Base-by-base conservation (phyloP, 2,888 invertebrate species). In the Uloborus plumipes region DNA sequence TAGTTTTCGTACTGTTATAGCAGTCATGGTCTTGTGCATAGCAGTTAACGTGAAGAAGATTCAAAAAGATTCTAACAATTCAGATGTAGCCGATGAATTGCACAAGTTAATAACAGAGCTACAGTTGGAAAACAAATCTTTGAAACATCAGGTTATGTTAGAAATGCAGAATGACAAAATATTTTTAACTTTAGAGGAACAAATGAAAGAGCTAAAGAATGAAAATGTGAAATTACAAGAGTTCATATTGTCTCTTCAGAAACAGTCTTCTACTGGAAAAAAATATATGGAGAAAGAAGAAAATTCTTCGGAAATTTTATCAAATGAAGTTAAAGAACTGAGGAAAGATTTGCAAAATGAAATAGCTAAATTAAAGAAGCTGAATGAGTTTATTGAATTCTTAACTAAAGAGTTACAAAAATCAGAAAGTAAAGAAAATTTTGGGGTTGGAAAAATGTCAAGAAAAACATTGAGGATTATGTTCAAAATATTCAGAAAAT, bases 131-230 rank as follows among this genome's bases (percentile, higher is more conserved):
- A 81, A 81, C 49, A 51, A 26, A 20, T 15, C 58, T 26, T 58
- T 81, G 13, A 75, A 65, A 22, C 31, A 65, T 22, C 73, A 64
- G 20, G 50, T 75, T n/a, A 49, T 55, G 18, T 69, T 69, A 13
- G 73, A 74, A 70, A 55, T 74, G 20, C 65, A 81, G 31, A 58
- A 74, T 16, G 59, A 69, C 16, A 81, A 75, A 49, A 11, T 75
- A 20, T 31, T 81, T 64, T 26, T 55, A 14, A 50, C 51, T 18
- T 55, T 81, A 39, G 80, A 81, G 18, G 31, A 70, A 62, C 74
- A 74, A 47, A 70, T 81, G 31, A 81, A n/a, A 49, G 64, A 58
- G 0, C n/a, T 81, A 16, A 74, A 58, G 58, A 18, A 47, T 18
- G 80, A 81, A 65, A 81, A 81, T 70, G 49, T 20, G 16, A 74